Evolutionary conservation across 2,113 vertebrate species (phyloP).

Genomic region (Vulpes lagopus): DNA sequence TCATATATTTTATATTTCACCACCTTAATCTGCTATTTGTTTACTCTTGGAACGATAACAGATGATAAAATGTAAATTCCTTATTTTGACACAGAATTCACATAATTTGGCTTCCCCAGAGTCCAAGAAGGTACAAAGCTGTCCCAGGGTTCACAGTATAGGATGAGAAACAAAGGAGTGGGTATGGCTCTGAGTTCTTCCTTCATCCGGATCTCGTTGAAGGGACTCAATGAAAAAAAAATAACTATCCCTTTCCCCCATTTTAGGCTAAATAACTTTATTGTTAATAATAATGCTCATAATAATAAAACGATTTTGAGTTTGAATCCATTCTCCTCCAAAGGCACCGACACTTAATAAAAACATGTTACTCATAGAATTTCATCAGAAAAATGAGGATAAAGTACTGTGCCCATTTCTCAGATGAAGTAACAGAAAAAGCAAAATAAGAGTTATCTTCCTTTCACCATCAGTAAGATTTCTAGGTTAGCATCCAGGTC

Average conservation of each 20-base stretch:
- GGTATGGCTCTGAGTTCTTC: too few relatives aligned
- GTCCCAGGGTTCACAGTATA: accelerated
- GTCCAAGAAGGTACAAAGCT: not conserved
- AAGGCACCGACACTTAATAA: not conserved
- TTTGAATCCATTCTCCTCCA: not conserved
- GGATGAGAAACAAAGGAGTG: accelerated
- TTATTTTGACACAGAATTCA: not conserved
- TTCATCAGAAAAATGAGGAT: constrained; percentile 18
- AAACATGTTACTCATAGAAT: not conserved
- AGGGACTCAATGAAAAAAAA: not conserved
- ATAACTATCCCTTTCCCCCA: not conserved
- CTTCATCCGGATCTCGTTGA: not conserved
- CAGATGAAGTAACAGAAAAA: constrained; percentile 47
- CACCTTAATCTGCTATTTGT: not conserved
- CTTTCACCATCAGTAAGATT: not conserved
- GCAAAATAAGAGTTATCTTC: not conserved
- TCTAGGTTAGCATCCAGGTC: constrained; percentile 1
- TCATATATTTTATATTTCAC: not conserved
- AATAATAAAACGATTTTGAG: not conserved
- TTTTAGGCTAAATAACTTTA: not conserved
- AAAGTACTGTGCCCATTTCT: not conserved
- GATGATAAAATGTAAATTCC: not conserved
- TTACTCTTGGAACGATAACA: constrained; percentile 23
- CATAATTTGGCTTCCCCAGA: not conserved
- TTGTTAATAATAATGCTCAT: not conserved